These are phyloP conservation scores for Meloidogyne chitwoodi DNA, from an alignment of 1,140 invertebrate species.

Conservation along the genomic window DNA sequence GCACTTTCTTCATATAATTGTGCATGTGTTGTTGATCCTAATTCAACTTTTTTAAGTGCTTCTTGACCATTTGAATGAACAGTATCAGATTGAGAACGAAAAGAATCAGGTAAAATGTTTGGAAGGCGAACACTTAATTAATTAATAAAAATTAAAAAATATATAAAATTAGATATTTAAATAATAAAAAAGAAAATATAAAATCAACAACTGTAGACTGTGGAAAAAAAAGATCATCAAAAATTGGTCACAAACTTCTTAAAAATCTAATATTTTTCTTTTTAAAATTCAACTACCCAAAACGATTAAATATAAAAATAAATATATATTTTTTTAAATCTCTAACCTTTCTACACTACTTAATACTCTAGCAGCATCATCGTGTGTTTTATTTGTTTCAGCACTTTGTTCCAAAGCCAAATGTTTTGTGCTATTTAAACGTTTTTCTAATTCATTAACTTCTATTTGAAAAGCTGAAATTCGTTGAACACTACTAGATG, in stretches of 20 bases:
- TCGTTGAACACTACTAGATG: conserved; percentile 38
- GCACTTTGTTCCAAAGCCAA: conserved; percentile 53
- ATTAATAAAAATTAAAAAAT: too few relatives aligned
- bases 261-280: too few relatives aligned
- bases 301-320: too few relatives aligned
- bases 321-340: too few relatives aligned
- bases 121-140: conserved; percentile 44
- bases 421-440: conserved; percentile 49
- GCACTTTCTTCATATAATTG: conserved; percentile 22
- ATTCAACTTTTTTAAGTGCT: conserved; percentile 40
- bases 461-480: conserved; percentile 41
- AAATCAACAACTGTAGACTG: too few relatives aligned
- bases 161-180: too few relatives aligned
- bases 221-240: too few relatives aligned
- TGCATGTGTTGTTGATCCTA: conserved; percentile 27
- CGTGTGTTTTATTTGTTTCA: conserved; percentile 34
- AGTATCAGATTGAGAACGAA: conserved; percentile 39
- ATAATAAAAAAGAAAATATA: too few relatives aligned
- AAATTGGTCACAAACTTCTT: too few relatives aligned
- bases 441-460: conserved; percentile 32
- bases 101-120: conserved; percentile 43
- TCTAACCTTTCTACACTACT: conserved; percentile 42
- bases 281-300: too few relatives aligned
- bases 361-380: conserved; percentile 37
- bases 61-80: conserved; percentile 38